phyloP scores from a whole-genome alignment of 2,113 vertebrate species.

The Tapirus terrestris region DNA sequence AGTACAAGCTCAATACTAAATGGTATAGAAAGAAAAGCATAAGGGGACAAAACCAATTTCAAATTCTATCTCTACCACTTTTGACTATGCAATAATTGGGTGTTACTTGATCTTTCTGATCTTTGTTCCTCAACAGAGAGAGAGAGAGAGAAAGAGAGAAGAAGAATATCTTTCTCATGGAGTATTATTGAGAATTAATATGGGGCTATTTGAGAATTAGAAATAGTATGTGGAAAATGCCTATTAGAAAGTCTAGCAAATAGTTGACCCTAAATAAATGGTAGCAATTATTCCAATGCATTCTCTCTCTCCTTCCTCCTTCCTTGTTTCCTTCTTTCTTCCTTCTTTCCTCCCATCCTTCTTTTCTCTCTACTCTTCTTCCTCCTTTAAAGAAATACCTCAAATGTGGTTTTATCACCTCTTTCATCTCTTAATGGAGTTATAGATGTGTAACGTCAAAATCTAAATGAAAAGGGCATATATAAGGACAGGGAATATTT shows the following conservation, averaged over 20 bases:
- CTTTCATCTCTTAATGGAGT: background rate
- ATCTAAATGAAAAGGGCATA: background rate
- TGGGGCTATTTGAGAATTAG: background rate
- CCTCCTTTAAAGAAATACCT: background rate
- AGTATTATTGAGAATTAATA: background rate
- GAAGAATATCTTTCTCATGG: background rate
- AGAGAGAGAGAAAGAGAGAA: background rate
- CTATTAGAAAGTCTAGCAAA: background rate
- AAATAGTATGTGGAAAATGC: background rate
- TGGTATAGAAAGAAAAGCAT: background rate
- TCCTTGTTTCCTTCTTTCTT: background rate
- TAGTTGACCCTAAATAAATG: background rate
- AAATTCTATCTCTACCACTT: background rate
- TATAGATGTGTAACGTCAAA: background rate
- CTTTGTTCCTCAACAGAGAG: background rate
- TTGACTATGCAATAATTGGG: background rate
- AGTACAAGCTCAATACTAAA: background rate
- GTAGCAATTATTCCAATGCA: background rate
- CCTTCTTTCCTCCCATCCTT: background rate
- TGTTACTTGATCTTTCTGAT: background rate
- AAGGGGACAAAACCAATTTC: background rate
- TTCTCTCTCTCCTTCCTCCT: background rate
- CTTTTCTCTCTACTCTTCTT: background rate
- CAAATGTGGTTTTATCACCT: background rate
- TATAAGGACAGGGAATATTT: background rate